phyloP scores from a whole-genome alignment of 2,113 vertebrate species.

The Azemiops feae region DNA sequence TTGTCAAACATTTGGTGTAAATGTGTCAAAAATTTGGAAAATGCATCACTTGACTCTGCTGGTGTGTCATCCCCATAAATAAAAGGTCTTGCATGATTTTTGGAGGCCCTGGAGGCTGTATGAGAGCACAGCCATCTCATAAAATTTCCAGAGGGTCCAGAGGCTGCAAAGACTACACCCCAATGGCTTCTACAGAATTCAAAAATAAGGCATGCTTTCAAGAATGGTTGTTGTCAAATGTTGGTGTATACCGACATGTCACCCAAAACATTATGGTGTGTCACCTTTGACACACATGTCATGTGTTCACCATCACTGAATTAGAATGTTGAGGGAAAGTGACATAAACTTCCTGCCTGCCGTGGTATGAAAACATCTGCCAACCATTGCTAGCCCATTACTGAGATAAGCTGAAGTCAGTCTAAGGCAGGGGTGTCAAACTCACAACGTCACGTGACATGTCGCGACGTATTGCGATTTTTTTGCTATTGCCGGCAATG shows the following conservation, averaged over 20 bases:
- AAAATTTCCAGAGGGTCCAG: not conserved
- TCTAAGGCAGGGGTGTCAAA: not conserved
- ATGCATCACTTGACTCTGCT: not conserved
- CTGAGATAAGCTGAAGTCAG: not conserved
- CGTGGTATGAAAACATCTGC: not conserved
- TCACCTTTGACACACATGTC: not conserved
- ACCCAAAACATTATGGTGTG: not conserved
- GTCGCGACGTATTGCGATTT: too few relatives aligned
- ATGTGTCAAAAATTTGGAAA: not conserved
- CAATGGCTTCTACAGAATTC: not conserved
- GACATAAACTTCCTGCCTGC: not conserved
- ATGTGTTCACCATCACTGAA: not conserved
- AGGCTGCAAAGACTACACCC: not conserved
- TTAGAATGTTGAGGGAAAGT: not conserved
- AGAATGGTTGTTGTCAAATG: not conserved
- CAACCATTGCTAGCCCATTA: not conserved
- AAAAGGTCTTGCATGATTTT: not conserved
- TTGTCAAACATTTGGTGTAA: not conserved
- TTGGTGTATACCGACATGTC: not conserved
- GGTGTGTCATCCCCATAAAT: not conserved
- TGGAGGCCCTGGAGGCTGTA: not conserved
- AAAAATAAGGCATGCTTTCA: not conserved
- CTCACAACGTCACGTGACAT: too few relatives aligned
- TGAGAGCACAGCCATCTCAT: not conserved
- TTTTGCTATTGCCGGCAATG: too few relatives aligned